Base-by-base conservation (phyloP, 2,113 vertebrate genomes). In the Delphinus delphis region DNA sequence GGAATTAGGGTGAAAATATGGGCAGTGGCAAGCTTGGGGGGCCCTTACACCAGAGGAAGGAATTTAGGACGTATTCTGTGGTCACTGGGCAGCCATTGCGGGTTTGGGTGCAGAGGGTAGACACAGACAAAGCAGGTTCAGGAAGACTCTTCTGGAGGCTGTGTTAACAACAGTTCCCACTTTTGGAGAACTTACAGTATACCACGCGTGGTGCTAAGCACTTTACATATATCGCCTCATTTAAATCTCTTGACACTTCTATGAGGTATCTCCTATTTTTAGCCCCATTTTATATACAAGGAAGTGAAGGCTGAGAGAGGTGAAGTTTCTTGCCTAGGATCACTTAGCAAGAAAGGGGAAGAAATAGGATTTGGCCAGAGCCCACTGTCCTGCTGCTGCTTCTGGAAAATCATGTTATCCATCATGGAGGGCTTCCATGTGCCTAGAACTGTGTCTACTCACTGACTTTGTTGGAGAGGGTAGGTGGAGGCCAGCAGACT, bases 21-120 rank as follows among this genome's bases (percentile, higher is more conserved):
- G 76, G 47, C 9, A 73, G 9, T 41, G 31, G 26, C 4, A 26
- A 50, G 9, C 38, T 18, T 31, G 17, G 15, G 5, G 58, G 26
- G 2, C 0, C 15, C 38, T 9, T 8, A 3, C 26, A 44, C 41
- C 8, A 8, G 31, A 50, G 31, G 20, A 3, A 41, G 36, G 53
- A 28, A 23, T 63, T n/a, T 2, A 14, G 62, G 23, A 6, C 76
- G 6, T 36, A 13, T 65, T 60, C 33, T 12, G 14, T 11, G 21
- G 53, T 3, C 26, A 26, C 1, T 6, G 28, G 70, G 50, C 25
- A 81, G 36, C 36, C 25, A 17, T 8, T 3, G 26, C 81, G 23
- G 47, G 23, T 33, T 62, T 92, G 79, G 9, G 18, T 31, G 15
- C 47, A n/a, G 60, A 55, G 18, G n/a, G 63, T 5, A 33, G 41